A percentile compares a stretch with the other conserved stretches of the same genome.
Evolutionary conservation across 2,888 invertebrate species (phyloP).

Genomic region (Monoplex corrugatus): DNA sequence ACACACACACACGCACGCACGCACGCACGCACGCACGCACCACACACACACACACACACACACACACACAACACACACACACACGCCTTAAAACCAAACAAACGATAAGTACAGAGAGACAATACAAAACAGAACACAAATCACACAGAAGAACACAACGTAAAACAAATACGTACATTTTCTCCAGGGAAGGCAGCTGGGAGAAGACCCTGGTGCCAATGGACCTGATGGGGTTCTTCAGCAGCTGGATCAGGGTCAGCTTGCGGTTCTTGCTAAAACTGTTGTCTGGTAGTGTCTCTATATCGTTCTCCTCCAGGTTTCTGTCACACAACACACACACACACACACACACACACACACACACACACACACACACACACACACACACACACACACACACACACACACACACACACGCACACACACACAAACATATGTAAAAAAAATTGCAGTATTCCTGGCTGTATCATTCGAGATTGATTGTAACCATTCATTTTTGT

Average conservation of each 20-base stretch:
- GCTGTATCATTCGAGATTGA: too few relatives aligned
- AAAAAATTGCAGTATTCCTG: too few relatives aligned
- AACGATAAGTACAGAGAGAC: neutral
- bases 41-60: conserved; percentile 9
- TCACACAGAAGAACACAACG: neutral
- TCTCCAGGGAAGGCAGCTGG: conserved; percentile 89
- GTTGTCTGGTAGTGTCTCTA: conserved; percentile 88
- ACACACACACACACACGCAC: neutral
- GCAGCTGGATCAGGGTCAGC: conserved; percentile 90
- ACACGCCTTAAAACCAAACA: neutral
- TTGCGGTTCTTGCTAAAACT: conserved; percentile 87
- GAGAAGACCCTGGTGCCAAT: conserved; percentile 88
- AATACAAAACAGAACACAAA: neutral
- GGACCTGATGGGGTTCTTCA: conserved; percentile 90
- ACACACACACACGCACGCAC: conserved; percentile 21
- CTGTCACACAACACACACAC: conserved; percentile 82
- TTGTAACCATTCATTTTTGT: too few relatives aligned
- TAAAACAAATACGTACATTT: conserved; percentile 86
- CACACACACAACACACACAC: neutral
- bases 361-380: too few relatives aligned
- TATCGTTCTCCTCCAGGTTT: conserved; percentile 91
- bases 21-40: neutral
- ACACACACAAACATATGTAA: neutral
- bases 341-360: neutral
- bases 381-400: neutral